Evolutionary conservation across 1,140 invertebrate species (phyloP).

Genomic region (Chlorops oryzae): DNA sequence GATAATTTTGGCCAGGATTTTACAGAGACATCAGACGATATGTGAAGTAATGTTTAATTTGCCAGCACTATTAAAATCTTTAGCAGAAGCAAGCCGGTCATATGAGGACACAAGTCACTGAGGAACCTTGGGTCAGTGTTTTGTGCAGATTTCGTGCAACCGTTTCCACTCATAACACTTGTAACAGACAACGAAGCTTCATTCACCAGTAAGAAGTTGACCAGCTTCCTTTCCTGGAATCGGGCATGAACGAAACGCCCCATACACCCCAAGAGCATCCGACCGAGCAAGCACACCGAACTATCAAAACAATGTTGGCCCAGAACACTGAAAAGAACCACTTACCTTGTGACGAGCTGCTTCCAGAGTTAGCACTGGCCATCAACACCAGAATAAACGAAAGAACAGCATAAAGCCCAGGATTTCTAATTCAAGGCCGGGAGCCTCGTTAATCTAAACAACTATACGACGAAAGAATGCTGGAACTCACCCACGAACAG

Average conservation of each 20-base stretch:
- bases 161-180: neutral
- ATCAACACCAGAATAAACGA: too few species aligned
- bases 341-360: neutral
- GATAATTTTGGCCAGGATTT: conserved; percentile 2
- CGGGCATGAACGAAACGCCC: neutral
- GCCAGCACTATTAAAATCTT: neutral
- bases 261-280: conserved; percentile 2
- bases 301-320: conserved; percentile 4
- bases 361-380: neutral
- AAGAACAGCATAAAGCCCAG: too few species aligned
- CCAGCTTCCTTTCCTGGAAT: neutral
- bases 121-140: neutral
- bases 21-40: neutral
- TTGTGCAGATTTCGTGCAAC: conserved; percentile 1
- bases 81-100: neutral
- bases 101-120: neutral
- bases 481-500: too few species aligned
- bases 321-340: neutral
- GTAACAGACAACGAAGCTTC: conserved; percentile 1
- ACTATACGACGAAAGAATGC: too few species aligned
- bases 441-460: too few species aligned
- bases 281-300: neutral
- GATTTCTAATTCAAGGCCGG: too few species aligned
- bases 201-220: neutral
- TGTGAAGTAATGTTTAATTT: neutral